phyloP scores from a whole-genome alignment of 2,888 invertebrate genomes.

The Philereme transversata region DNA sequence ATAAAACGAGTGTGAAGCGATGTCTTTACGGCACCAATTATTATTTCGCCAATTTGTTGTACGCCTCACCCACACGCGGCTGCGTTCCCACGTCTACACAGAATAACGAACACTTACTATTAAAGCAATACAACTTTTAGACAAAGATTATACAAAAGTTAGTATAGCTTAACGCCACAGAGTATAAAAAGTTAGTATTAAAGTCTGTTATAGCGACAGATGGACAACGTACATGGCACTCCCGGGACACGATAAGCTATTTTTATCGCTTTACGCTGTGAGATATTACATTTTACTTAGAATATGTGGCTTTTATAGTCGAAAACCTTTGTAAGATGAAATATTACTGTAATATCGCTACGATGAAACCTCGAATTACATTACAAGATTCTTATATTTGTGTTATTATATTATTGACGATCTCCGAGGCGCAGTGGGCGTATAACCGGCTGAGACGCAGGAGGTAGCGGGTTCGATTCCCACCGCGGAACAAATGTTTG shows the following conservation, averaged over 20 bases:
- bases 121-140: neutral
- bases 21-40: conserved; percentile 20
- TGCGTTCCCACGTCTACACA: conserved; percentile 25
- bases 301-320: conserved; percentile 12
- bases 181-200: neutral
- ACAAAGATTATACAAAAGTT: neutral
- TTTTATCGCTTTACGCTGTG: conserved; percentile 18
- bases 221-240: conserved; percentile 18
- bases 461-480: no score
- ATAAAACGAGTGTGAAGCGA: conserved; percentile 8
- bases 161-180: neutral
- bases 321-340: conserved; percentile 1
- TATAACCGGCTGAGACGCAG: no score
- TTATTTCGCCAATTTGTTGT: conserved; percentile 25
- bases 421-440: no score
- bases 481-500: no score
- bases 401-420: no score
- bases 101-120: neutral
- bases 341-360: conserved; percentile 4
- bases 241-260: conserved; percentile 17
- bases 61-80: conserved; percentile 16
- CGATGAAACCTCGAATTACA: neutral
- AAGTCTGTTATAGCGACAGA: conserved; percentile 2
- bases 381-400: no score
- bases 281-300: conserved; percentile 23